Evolutionary conservation across 1,140 invertebrate genomes (phyloP).

Genomic region (Archegozetes longisetosus): DNA sequence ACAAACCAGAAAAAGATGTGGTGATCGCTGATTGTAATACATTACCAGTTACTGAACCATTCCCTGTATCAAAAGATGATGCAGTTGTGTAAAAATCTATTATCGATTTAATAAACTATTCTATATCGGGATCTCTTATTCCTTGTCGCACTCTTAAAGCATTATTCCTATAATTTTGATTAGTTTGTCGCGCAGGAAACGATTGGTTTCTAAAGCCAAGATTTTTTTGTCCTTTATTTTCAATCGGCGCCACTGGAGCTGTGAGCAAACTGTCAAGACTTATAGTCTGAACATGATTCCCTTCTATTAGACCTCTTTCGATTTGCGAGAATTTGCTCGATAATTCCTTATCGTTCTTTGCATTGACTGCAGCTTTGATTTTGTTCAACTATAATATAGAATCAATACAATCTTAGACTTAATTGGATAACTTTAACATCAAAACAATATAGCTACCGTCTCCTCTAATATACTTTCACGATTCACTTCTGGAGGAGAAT

Average conservation of each 20-base stretch:
- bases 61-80: conserved; percentile 55
- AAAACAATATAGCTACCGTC: neutral
- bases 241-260: neutral
- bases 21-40: conserved; percentile 27
- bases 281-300: neutral
- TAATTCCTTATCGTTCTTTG: neutral
- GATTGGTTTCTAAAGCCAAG: too few species aligned
- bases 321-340: neutral
- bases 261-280: neutral
- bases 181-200: neutral
- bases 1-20: conserved; percentile 33
- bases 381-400: neutral
- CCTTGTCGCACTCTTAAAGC: neutral
- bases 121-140: too few species aligned
- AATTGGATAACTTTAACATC: neutral
- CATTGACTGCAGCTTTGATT: neutral
- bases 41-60: conserved; percentile 26
- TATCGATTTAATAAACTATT: too few species aligned
- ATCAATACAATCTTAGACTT: neutral
- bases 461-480: neutral
- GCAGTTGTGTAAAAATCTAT: conserved; percentile 41
- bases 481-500: conserved; percentile 26
- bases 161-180: neutral
- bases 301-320: neutral
- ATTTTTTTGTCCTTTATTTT: too few species aligned